Evolutionary conservation across 2,888 invertebrate species (phyloP).

Genomic region (Gymnocheta viridis): DNA sequence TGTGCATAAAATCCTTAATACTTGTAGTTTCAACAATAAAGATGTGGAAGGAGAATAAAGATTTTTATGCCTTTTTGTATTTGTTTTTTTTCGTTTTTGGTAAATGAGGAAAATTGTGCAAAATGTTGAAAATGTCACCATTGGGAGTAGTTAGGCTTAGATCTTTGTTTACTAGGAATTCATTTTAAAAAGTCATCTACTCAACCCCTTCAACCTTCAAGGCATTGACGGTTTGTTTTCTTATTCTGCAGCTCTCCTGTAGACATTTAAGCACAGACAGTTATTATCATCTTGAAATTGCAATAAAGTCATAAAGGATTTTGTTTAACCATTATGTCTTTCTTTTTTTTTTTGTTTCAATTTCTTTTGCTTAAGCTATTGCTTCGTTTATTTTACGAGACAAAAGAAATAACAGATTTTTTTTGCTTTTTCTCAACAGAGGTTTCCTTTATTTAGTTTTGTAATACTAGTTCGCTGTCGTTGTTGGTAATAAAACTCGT

Average conservation of each 20-base stretch:
- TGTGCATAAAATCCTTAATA: constrained; percentile 70
- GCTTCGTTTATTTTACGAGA: constrained; percentile 10
- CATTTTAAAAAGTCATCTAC: constrained; percentile 34
- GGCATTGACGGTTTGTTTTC: too few species aligned
- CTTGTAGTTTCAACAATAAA: constrained; percentile 12
- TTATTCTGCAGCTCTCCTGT: too few species aligned
- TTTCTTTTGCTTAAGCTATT: constrained; percentile 33
- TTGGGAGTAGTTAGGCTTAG: constrained; percentile 80
- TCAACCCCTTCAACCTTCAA: constrained; percentile 59
- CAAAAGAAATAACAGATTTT: constrained; percentile 49
- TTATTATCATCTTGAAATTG: constrained; percentile 68
- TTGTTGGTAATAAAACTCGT: constrained; percentile 62
- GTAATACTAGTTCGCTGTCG: neutral
- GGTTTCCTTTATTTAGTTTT: constrained; percentile 34
- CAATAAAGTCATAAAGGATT: constrained; percentile 70
- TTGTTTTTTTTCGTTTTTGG: constrained; percentile 45
- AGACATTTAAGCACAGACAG: constrained; percentile 50
- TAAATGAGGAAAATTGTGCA: constrained; percentile 71
- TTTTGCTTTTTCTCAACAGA: constrained; percentile 34
- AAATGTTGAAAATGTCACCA: constrained; percentile 80
- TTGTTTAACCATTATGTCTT: constrained; percentile 66
- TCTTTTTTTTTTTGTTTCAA: constrained; percentile 2
- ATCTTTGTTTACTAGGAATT: constrained; percentile 31
- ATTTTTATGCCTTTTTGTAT: constrained; percentile 64
- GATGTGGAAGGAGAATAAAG: constrained; percentile 14